Evolutionary conservation across 2,113 vertebrate genomes (phyloP).

Genomic region (Hippopotamus amphibius): DNA sequence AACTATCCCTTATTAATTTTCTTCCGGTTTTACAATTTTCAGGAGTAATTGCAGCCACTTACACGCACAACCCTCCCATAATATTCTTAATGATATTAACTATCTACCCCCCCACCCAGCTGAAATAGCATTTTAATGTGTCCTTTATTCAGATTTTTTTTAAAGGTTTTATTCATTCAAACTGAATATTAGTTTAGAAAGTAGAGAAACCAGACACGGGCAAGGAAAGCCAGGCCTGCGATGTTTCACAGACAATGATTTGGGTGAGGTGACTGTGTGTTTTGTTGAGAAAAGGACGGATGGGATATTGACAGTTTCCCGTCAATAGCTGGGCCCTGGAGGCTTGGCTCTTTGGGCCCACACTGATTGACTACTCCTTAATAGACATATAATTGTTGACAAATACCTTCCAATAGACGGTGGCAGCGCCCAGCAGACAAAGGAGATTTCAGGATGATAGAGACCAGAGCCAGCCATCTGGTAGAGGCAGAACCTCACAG

Average conservation of each 20-base stretch:
- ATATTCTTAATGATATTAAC: conserved; percentile 79
- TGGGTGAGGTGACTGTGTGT: conserved; percentile 87
- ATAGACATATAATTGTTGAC: conserved; percentile 99
- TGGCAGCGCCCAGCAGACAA: conserved; percentile 86
- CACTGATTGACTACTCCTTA: conserved; percentile 98
- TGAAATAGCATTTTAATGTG: conserved; percentile 57
- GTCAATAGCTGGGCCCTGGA: conserved; percentile 93
- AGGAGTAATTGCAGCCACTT: conserved; percentile 75
- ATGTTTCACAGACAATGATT: conserved; percentile 83
- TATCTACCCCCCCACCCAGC: background rate
- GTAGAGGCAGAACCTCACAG: conserved; percentile 21
- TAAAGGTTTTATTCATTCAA: conserved; percentile 76
- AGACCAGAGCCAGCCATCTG: background rate
- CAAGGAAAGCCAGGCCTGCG: conserved; percentile 59
- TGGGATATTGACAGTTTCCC: conserved; percentile 94
- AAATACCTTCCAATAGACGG: conserved; percentile 97
- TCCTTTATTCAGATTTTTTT: background rate
- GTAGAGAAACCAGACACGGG: background rate
- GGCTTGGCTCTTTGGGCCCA: conserved; percentile 94
- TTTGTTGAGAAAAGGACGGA: conserved; percentile 92
- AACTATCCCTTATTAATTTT: conserved; percentile 84
- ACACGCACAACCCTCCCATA: conserved; percentile 56
- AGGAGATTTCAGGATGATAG: conserved; percentile 62
- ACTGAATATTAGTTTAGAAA: conserved; percentile 68
- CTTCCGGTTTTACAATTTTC: conserved; percentile 64